Conservation (phyloP, 2,888 invertebrate species). For the Criorhina ranunculi region DNA sequence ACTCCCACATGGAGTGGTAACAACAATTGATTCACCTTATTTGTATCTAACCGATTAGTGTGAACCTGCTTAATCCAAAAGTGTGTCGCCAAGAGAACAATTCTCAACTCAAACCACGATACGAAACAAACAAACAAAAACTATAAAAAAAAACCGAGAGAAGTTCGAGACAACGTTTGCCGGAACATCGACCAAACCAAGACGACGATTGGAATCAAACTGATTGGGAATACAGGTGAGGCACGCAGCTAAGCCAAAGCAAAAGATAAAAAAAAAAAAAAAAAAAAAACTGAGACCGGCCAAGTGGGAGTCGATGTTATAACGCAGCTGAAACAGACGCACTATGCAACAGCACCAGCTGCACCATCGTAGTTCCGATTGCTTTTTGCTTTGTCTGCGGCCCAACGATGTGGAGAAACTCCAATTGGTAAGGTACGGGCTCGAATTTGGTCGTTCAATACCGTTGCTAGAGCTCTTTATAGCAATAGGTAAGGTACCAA, state of each 20-base stretch:
- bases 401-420: slow-evolving; percentile 50
- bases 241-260: slow-evolving; percentile 34
- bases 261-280: slow-evolving; percentile 54
- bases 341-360: slow-evolving; percentile 53
- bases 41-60: slow-evolving; percentile 38
- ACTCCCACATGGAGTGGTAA: slow-evolving; percentile 22
- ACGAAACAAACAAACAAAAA: background rate
- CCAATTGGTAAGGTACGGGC: slow-evolving; percentile 31
- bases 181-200: slow-evolving; percentile 51
- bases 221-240: slow-evolving; percentile 66
- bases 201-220: slow-evolving; percentile 65
- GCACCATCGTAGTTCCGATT: slow-evolving; percentile 22
- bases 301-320: slow-evolving; percentile 75
- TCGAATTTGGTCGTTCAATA: slow-evolving; percentile 61
- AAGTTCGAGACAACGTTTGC: slow-evolving; percentile 6
- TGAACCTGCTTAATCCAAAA: slow-evolving; percentile 50
- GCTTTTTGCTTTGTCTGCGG: slow-evolving; percentile 22
- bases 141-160: background rate
- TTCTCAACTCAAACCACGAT: slow-evolving; percentile 19
- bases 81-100: slow-evolving; percentile 41
- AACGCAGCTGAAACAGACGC: slow-evolving; percentile 55
- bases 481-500: slow-evolving; percentile 13
- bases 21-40: slow-evolving; percentile 67
- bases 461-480: slow-evolving; percentile 41
- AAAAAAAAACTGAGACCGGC: slow-evolving; percentile 65